Evolutionary conservation across 1,140 invertebrate genomes (phyloP).

Genomic region (Saccostrea echinata): DNA sequence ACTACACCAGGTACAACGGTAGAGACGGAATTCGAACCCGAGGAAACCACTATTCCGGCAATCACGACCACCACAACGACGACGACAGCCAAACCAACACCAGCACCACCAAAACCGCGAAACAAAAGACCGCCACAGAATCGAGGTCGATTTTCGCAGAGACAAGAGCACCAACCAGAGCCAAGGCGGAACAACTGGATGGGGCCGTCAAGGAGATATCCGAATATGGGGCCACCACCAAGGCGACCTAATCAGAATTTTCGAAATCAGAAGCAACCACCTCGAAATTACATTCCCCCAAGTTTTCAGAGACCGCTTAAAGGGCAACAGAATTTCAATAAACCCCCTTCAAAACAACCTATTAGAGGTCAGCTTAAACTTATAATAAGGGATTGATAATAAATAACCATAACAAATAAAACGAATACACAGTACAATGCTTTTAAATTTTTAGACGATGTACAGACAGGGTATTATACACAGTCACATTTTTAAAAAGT

Average conservation of each 20-base stretch:
- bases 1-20: conserved; percentile 36
- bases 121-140: not conserved
- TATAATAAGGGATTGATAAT: not conserved
- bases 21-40: conserved; percentile 32
- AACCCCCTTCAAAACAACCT: conserved; percentile 12
- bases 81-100: not conserved
- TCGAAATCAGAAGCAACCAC: not conserved
- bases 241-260: not conserved
- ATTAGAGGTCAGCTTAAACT: conserved; percentile 7
- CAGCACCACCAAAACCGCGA: not conserved
- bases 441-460: too few relatives aligned
- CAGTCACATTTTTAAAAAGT: too few relatives aligned
- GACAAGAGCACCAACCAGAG: conserved; percentile 40
- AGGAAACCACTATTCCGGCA: conserved; percentile 28
- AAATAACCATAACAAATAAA: too few relatives aligned
- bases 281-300: conserved; percentile 26
- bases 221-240: conserved; percentile 31
- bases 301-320: conserved; percentile 16
- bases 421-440: too few relatives aligned
- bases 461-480: too few relatives aligned
- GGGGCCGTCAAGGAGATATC: not conserved
- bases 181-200: conserved; percentile 23
- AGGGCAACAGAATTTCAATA: not conserved
- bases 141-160: not conserved
- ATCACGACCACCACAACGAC: conserved; percentile 10